phyloP scores from a whole-genome alignment of 1,140 invertebrate species.

The Helicoverpa zea region DNA sequence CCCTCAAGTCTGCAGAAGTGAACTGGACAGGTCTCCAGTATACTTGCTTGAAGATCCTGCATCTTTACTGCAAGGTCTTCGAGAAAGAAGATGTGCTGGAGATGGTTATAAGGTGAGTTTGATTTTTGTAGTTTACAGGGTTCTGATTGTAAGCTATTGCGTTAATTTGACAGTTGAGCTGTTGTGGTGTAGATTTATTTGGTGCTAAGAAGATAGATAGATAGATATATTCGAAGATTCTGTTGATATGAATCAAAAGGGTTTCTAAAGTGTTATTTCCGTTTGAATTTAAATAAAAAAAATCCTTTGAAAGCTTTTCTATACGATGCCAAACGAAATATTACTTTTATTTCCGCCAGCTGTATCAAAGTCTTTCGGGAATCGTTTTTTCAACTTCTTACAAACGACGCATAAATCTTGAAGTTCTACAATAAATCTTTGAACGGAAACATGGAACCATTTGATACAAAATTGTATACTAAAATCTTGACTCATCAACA shows the following conservation, averaged over 20 bases:
- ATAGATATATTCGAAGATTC: too few species aligned
- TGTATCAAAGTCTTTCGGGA: not conserved
- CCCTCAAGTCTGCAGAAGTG: constrained; percentile 86
- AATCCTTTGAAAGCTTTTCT: too few species aligned
- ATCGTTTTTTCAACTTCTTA: not conserved
- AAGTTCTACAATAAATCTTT: constrained; percentile 7
- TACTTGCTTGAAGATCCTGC: constrained; percentile 92
- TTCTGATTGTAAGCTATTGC: not conserved
- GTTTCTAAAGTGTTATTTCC: too few species aligned
- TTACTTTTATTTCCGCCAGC: not conserved
- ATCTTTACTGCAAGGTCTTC: constrained; percentile 94
- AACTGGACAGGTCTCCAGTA: constrained; percentile 93
- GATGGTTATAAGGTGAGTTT: constrained; percentile 91
- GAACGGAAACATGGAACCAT: not conserved
- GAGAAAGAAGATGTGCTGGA: constrained; percentile 92
- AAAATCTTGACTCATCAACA: constrained; percentile 24
- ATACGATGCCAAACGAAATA: too few species aligned
- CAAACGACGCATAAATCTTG: not conserved
- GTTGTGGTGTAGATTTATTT: too few species aligned
- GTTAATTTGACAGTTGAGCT: too few species aligned
- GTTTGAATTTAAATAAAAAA: too few species aligned
- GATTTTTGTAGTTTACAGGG: not conserved
- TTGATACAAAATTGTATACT: constrained; percentile 5
- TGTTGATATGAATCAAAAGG: too few species aligned
- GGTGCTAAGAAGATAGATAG: too few species aligned